Conservation (phyloP, 2,797 vertebrate genomes). For the Tragopan temminckii region DNA sequence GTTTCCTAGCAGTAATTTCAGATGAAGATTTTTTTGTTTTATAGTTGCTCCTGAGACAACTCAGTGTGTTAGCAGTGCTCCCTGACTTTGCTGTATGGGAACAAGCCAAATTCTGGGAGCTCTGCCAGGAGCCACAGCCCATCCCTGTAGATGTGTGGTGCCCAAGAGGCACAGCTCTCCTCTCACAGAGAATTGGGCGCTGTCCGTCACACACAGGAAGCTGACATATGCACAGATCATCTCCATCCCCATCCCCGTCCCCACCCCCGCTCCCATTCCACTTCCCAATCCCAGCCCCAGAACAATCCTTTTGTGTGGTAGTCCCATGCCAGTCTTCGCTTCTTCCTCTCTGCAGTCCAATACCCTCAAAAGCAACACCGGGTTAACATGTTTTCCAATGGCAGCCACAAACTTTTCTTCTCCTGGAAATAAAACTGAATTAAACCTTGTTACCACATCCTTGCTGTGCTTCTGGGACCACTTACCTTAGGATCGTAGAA, state of each 20-base stretch:
- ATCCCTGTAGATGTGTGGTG: background rate
- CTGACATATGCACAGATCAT: background rate
- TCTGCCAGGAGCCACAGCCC: background rate
- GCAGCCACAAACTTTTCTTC: background rate
- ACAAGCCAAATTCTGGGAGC: background rate
- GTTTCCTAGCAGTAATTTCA: background rate
- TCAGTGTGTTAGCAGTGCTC: accelerated
- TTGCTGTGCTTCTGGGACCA: background rate
- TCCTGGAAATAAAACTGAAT: background rate
- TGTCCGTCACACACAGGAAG: accelerated
- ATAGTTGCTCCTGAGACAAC: background rate
- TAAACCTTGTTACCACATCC: background rate
- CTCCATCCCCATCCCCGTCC: background rate
- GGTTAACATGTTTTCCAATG: background rate
- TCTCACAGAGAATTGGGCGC: background rate
- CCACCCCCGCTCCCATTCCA: background rate
- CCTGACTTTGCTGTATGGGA: background rate
- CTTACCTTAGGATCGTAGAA: too few species aligned
- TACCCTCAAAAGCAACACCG: background rate
- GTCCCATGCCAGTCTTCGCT: background rate
- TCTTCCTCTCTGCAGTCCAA: background rate
- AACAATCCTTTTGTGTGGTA: background rate
- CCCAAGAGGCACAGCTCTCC: background rate
- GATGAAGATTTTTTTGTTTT: background rate
- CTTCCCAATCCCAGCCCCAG: background rate